Evolutionary conservation across 2,888 invertebrate genomes (phyloP).

Genomic region (Phlogophora meticulosa): DNA sequence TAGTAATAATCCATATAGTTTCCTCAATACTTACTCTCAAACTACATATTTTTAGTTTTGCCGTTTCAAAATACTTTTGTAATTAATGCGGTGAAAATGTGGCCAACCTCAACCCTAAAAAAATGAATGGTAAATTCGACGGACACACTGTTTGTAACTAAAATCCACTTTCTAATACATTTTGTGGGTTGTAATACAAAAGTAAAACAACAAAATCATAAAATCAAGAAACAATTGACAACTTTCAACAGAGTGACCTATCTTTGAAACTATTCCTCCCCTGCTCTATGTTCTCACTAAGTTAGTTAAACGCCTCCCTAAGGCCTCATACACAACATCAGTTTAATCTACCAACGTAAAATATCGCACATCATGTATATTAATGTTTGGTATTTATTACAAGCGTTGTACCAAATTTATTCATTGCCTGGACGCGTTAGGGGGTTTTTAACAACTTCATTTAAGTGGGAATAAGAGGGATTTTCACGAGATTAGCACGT

Average conservation of each 20-base stretch:
- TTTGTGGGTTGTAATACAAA: no score
- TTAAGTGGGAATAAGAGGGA: conserved; percentile 52
- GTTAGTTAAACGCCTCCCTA: conserved; percentile 85
- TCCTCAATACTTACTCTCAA: no score
- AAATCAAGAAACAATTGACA: no score
- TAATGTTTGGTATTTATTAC: conserved; percentile 84
- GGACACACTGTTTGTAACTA: no score
- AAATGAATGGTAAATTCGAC: no score
- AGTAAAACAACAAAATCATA: no score
- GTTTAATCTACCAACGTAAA: conserved; percentile 85
- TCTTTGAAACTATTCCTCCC: conserved; percentile 32
- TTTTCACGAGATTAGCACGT: conserved; percentile 52
- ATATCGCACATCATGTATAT: conserved; percentile 86
- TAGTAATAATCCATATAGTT: no score
- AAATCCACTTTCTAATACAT: no score
- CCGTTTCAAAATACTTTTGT: no score
- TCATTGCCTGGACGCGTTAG: conserved; percentile 73
- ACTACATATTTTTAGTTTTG: no score
- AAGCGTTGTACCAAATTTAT: conserved; percentile 81
- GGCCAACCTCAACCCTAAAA: no score
- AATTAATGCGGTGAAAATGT: no score
- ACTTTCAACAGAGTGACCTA: not conserved
- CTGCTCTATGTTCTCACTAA: conserved; percentile 71
- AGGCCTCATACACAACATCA: conserved; percentile 82
- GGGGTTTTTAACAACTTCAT: conserved; percentile 64